phyloP scores from a whole-genome alignment of 2,113 vertebrate species.

The Syngnathus floridae region DNA sequence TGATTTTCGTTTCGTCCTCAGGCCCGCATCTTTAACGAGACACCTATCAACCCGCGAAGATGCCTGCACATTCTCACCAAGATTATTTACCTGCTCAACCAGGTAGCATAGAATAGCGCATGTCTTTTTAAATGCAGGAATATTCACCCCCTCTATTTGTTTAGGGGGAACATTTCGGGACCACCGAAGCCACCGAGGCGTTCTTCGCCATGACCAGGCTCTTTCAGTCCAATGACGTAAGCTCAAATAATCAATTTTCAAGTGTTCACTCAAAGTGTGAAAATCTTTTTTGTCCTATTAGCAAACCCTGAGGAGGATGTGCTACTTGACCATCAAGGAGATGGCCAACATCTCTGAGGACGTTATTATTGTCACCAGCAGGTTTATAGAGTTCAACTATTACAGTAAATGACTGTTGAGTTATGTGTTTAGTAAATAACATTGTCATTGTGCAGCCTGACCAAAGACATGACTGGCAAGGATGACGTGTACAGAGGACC shows the following conservation, averaged over 20 bases:
- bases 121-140: too few relatives aligned
- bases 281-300: constrained; percentile 43
- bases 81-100: constrained; percentile 95
- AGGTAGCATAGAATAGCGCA: constrained; percentile 64
- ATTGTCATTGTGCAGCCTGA: constrained; percentile 71
- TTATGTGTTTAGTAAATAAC: background rate
- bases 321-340: constrained; percentile 97
- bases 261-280: background rate
- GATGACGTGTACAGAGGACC: constrained; percentile 94
- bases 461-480: constrained; percentile 99
- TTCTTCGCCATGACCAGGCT: constrained; percentile 98
- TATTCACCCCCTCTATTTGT: background rate
- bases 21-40: constrained; percentile 97
- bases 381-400: constrained; percentile 49
- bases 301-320: constrained; percentile 97
- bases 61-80: constrained; percentile 98
- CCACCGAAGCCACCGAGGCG: constrained; percentile 92
- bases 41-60: constrained; percentile 92
- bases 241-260: constrained; percentile 9
- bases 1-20: constrained; percentile 34
- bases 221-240: constrained; percentile 96
- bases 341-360: constrained; percentile 99
- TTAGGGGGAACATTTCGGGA: constrained; percentile 95
- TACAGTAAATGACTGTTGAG: background rate
- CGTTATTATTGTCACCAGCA: constrained; percentile 98